Percentiles rank a stretch among this genome's conserved stretches.
Conservation (phyloP, 2,797 vertebrate species). For the Podarcis lilfordi region DNA sequence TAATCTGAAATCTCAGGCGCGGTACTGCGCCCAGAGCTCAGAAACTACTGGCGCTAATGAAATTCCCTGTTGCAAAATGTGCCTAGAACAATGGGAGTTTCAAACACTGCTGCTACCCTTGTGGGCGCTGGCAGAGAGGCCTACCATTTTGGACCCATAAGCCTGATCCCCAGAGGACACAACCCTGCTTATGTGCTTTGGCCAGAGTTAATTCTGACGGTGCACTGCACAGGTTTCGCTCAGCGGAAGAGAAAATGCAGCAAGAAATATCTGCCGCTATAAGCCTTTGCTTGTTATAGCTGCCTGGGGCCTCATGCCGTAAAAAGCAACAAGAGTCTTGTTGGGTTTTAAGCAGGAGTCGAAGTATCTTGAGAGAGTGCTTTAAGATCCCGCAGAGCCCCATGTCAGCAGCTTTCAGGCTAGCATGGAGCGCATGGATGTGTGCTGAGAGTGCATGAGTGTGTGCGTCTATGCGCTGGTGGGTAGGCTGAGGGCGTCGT, state of each 20-base stretch:
- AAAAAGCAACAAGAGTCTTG: constrained; percentile 28
- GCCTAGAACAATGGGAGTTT: no score
- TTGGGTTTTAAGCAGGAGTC: constrained; percentile 27
- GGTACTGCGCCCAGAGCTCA: no score
- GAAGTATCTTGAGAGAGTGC: constrained; percentile 29
- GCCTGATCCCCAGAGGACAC: not conserved
- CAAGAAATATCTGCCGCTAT: not conserved
- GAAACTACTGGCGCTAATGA: no score
- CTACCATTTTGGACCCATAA: not conserved
- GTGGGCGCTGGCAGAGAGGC: not conserved
- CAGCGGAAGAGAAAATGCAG: not conserved
- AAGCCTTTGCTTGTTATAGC: constrained; percentile 16
- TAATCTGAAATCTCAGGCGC: no score
- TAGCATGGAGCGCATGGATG: not conserved
- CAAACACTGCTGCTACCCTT: no score
- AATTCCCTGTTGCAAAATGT: no score
- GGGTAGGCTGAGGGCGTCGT: not conserved
- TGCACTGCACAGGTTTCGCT: not conserved
- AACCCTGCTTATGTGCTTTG: no score
- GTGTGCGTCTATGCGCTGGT: not conserved
- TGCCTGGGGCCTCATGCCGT: constrained; percentile 3
- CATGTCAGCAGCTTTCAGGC: constrained; percentile 39
- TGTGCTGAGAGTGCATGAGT: not conserved
- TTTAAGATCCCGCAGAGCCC: constrained; percentile 27
- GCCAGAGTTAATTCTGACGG: not conserved